A percentile compares a stretch with the other conserved stretches of the same genome.
Conservation (phyloP, 2,797 vertebrate species). For the Gymnothorax javanicus region DNA sequence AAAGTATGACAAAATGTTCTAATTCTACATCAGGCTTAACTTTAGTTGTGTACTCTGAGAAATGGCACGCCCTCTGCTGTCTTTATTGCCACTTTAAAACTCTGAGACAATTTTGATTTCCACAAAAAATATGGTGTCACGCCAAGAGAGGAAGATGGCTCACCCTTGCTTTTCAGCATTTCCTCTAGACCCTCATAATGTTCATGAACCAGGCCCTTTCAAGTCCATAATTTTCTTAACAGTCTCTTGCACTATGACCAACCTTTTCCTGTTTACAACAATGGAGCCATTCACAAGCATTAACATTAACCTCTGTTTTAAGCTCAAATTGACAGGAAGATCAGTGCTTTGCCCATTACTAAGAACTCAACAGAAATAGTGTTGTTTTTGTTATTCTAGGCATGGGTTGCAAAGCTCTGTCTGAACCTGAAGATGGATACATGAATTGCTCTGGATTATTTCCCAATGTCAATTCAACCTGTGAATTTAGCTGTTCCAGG, state of each 20-base stretch:
- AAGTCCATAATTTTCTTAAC: slow-evolving; percentile 7
- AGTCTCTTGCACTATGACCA: slow-evolving; percentile 53
- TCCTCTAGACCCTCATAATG: neutral
- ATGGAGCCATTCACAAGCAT: neutral
- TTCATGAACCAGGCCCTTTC: neutral
- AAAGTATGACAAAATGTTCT: neutral
- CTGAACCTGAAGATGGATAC: slow-evolving; percentile 42
- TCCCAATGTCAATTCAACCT: slow-evolving; percentile 53
- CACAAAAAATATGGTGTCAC: neutral
- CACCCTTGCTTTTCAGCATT: neutral
- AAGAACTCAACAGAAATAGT: neutral
- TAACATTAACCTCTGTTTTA: neutral
- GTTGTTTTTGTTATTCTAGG: slow-evolving; percentile 38
- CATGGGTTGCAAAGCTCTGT: slow-evolving; percentile 47
- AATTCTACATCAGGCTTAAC: neutral
- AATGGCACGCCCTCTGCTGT: neutral
- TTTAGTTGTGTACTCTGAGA: neutral
- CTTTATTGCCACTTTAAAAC: neutral
- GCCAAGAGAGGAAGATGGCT: neutral
- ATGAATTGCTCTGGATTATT: slow-evolving; percentile 48
- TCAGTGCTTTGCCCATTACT: neutral
- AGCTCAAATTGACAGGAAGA: neutral
- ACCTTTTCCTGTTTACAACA: slow-evolving; percentile 46
- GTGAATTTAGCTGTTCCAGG: slow-evolving; percentile 48
- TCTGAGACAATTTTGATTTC: neutral